Conservation (phyloP, 35 echinoderm and acorn worm species). For the Heliocidaris erythrogramma region DNA sequence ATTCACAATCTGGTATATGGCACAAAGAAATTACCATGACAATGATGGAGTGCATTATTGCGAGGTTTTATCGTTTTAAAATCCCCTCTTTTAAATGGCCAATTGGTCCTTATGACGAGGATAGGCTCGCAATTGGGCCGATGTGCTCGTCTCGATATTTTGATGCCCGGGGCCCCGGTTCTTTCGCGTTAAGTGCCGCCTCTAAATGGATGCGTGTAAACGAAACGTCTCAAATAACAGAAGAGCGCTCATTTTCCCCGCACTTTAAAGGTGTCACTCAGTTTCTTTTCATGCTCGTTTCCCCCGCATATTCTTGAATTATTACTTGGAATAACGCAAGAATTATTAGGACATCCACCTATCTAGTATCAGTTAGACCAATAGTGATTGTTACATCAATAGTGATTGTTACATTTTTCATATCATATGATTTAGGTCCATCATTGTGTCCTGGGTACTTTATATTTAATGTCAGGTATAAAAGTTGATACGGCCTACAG, state of each 20-base stretch:
- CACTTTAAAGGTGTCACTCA: not conserved
- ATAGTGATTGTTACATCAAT: too few relatives aligned
- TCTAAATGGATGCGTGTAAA: slow-evolving; percentile 27
- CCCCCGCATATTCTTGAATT: not conserved
- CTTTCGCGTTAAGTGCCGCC: not conserved
- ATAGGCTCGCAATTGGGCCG: not conserved
- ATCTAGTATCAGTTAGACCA: not conserved
- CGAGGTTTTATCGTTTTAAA: not conserved
- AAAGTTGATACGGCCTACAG: too few relatives aligned
- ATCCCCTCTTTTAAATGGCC: not conserved
- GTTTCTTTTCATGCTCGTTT: not conserved
- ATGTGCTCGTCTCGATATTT: slow-evolving; percentile 21
- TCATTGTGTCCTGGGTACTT: too few relatives aligned
- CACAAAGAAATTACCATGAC: slow-evolving; percentile 45
- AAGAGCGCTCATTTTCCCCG: not conserved
- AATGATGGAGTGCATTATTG: not conserved
- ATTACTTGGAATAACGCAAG: too few relatives aligned
- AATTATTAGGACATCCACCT: not conserved
- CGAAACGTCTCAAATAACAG: not conserved
- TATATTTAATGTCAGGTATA: too few relatives aligned
- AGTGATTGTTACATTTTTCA: too few relatives aligned
- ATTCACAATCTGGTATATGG: not conserved
- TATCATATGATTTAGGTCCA: too few relatives aligned
- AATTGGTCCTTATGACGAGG: slow-evolving; percentile 7
- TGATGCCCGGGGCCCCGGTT: not conserved